Evolutionary conservation across 2,113 vertebrate genomes (phyloP).

Genomic region (Xenopus borealis): DNA sequence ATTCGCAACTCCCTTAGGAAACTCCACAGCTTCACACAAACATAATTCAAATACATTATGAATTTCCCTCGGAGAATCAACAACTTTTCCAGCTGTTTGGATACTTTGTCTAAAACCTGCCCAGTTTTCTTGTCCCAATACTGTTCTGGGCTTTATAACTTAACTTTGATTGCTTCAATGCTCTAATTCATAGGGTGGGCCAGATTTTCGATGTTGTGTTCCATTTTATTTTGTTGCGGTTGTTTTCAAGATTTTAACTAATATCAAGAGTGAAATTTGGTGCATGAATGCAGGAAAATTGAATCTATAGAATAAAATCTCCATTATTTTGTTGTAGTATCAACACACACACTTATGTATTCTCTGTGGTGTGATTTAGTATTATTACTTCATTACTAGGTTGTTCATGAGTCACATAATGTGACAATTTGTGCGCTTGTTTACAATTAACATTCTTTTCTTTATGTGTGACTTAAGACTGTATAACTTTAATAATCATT

Average conservation of each 20-base stretch:
- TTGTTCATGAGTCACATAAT: too few species aligned
- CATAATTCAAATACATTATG: conserved; percentile 79
- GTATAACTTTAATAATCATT: too few species aligned
- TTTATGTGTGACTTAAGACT: too few species aligned
- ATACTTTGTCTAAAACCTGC: conserved; percentile 71
- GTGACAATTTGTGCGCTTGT: too few species aligned
- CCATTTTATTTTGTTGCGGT: conserved; percentile 21
- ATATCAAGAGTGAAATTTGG: conserved; percentile 52
- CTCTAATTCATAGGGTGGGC: conserved; percentile 64
- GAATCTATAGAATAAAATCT: conserved; percentile 46
- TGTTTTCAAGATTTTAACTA: conserved; percentile 48
- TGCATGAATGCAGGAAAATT: conserved; percentile 49
- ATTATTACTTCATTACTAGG: conserved; percentile 32
- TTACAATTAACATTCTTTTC: too few species aligned
- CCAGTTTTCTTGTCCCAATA: conserved; percentile 67
- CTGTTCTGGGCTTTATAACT: conserved; percentile 69
- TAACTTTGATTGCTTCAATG: conserved; percentile 68
- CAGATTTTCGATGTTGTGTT: conserved; percentile 60
- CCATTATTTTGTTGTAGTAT: conserved; percentile 40
- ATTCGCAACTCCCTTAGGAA: conserved; percentile 69
- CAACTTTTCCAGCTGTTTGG: conserved; percentile 82
- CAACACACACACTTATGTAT: conserved; percentile 37
- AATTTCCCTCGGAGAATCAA: conserved; percentile 74
- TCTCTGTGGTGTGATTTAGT: conserved; percentile 45
- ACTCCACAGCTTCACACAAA: conserved; percentile 69